A percentile compares a stretch with the other conserved stretches of the same genome.
These are phyloP conservation scores for Hydra vulgaris DNA, from an alignment of 30 jellyfish, hydroid and myxozoan genomes.

Conservation along the genomic window DNA sequence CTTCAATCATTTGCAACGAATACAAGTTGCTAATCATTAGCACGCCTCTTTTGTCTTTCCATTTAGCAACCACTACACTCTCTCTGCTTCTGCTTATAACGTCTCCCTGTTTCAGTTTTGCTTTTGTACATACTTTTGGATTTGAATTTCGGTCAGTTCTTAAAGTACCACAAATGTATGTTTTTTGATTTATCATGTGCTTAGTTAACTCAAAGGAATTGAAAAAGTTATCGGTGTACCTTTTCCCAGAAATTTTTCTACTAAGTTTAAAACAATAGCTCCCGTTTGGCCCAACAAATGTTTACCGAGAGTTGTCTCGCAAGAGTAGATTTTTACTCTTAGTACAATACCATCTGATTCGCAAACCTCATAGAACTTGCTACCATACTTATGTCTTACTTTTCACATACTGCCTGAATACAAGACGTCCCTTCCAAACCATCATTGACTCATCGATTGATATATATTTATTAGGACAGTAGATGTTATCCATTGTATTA, in stretches of 20 bases:
- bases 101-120: slow-evolving; percentile 14
- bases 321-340: slow-evolving; percentile 6
- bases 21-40: slow-evolving; percentile 6
- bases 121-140: slow-evolving; percentile 1
- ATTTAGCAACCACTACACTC: slow-evolving; percentile 6
- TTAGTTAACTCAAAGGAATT: slow-evolving; percentile 14
- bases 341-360: slow-evolving; percentile 10
- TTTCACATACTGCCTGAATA: slow-evolving; percentile 28
- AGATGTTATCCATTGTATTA: slow-evolving; percentile 6
- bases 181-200: slow-evolving; percentile 5
- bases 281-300: slow-evolving; percentile 18
- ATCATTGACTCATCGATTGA: slow-evolving; percentile 24
- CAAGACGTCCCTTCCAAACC: slow-evolving; percentile 31
- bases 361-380: slow-evolving; percentile 24
- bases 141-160: slow-evolving; percentile 5
- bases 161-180: slow-evolving; percentile 18
- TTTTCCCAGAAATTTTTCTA: slow-evolving; percentile 12
- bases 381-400: slow-evolving; percentile 31
- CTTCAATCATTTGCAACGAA: slow-evolving; percentile 11
- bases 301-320: slow-evolving; percentile 11
- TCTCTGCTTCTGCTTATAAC: slow-evolving; percentile 2
- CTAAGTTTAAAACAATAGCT: slow-evolving; percentile 17
- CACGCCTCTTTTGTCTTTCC: slow-evolving; percentile 17
- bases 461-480: slow-evolving; percentile 5
- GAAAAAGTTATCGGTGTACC: slow-evolving; percentile 21